Conservation (phyloP, 2,797 vertebrate species). For the Chaetophractus vellerosus region DNA sequence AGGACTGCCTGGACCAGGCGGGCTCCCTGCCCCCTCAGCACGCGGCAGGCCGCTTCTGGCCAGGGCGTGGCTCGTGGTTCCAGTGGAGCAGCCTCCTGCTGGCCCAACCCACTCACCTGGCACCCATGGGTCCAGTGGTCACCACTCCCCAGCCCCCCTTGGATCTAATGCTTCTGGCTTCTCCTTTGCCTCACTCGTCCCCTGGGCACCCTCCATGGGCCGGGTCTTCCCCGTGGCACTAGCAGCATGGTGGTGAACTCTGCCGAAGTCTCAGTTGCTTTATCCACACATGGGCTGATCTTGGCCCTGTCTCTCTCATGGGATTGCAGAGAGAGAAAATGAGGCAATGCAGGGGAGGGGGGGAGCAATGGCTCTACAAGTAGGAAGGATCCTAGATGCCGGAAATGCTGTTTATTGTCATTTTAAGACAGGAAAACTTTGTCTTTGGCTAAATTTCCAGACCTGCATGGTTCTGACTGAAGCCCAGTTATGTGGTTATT, state of each 20-base stretch:
- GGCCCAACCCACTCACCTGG: rapidly evolving
- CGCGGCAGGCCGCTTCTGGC: rapidly evolving
- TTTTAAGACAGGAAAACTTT: not conserved
- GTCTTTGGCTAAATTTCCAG: not conserved
- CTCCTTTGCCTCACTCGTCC: not conserved
- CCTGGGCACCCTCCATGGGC: not conserved
- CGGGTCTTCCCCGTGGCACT: rapidly evolving
- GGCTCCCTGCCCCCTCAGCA: not conserved
- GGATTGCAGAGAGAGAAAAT: not conserved
- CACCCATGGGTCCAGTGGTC: not conserved
- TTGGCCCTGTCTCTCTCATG: not conserved
- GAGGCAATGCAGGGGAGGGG: not conserved
- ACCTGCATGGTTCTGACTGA: not conserved
- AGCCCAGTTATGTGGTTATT: not conserved
- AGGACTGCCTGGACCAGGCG: not conserved
- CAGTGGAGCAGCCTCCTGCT: rapidly evolving
- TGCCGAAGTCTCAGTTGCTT: not conserved
- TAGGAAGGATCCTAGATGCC: rapidly evolving
- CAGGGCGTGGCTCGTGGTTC: not conserved
- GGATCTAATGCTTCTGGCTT: not conserved
- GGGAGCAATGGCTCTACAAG: not conserved
- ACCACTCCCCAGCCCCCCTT: not conserved
- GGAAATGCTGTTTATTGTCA: not conserved
- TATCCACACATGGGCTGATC: not conserved
- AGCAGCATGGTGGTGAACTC: rapidly evolving